Base-by-base conservation (phyloP, 2,113 vertebrate genomes). In the Cercopithecus mona region DNA sequence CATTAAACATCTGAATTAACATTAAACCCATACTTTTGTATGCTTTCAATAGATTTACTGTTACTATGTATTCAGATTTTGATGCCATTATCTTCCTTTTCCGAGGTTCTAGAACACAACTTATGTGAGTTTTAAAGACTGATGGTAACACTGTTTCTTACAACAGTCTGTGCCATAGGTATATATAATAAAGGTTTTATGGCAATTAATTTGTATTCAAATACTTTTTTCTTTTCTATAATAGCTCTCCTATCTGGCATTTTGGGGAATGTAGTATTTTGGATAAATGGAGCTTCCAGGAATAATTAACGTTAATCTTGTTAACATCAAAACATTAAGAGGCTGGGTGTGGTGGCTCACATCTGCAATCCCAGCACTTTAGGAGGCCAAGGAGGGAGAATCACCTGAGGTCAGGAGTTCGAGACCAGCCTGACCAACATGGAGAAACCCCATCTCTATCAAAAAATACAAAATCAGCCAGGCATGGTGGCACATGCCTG, bases 301-400 rank as follows among this genome's bases (percentile, higher is more conserved):
- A 61, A 90, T 73, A 93, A 79, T 9, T 88, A 48, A 64, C 81
- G 30, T 84, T 90, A 80, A 48, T 90, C 64, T 57, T 64, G 27
- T 94, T 84, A 90, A 82, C 45, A 93, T 3, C n/a, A 86, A 92
- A 94, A 94, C 18, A 59, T 93, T 91, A 43, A 66, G 23, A 40
- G 11, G 72, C 22, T 73, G 38, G 72, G 38, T 13, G 11, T 25
- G 25, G 59, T 61, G 10, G 22, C 38, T 73, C 72, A 25, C 12
- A 23, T 5, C 72, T 73, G 38, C 13, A 73, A 73, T 73, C 72
- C 22, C 40, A 43, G 38, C 72, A 43, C n/a, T 73, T 43, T 73
- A 22, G 72, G 72, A 73, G 72, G 38, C 72, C 4, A 0, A 73
- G 72, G 38, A 11, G 22, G 72, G 38, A 11, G 22, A 38, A 73